These are phyloP conservation scores for Cordilura impudica DNA, from an alignment of 2,888 invertebrate genomes.

Conservation along the genomic window DNA sequence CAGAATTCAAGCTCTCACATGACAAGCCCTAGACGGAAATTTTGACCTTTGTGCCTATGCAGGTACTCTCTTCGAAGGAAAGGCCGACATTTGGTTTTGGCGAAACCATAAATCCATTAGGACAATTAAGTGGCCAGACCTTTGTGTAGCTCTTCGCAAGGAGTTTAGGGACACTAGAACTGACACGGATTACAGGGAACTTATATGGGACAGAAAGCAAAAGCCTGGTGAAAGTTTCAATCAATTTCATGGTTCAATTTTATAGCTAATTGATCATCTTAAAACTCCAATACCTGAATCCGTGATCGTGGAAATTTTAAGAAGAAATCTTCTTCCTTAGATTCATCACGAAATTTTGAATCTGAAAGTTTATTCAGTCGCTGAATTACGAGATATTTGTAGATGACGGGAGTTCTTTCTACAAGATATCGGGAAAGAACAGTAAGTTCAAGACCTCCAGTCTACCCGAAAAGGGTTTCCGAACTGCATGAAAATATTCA, in stretches of 20 bases:
- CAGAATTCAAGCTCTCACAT: conserved; percentile 19
- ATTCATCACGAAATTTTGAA: conserved; percentile 30
- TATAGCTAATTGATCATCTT: conserved; percentile 3
- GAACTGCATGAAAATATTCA: no score
- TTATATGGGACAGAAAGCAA: conserved; percentile 27
- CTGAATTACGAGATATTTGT: no score
- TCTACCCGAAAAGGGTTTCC: no score
- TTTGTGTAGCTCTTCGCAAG: conserved; percentile 12
- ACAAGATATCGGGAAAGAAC: conserved; percentile 3
- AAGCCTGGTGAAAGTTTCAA: conserved; percentile 14
- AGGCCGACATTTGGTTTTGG: conserved; percentile 29
- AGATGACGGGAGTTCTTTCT: conserved; percentile 32
- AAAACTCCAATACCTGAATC: background rate
- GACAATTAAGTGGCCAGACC: conserved; percentile 23
- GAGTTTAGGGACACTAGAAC: conserved; percentile 23
- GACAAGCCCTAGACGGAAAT: conserved; percentile 22
- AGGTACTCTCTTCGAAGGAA: conserved; percentile 26
- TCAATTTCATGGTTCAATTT: conserved; percentile 8
- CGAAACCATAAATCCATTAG: conserved; percentile 26
- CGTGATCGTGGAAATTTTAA: background rate
- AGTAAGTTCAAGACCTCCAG: no score
- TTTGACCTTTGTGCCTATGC: conserved; percentile 31
- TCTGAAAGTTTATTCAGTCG: background rate
- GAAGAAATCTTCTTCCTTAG: conserved; percentile 18
- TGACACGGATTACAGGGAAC: conserved; percentile 20